Evolutionary conservation across 2,888 invertebrate species (phyloP).

Genomic region (Drosophila birchii): DNA sequence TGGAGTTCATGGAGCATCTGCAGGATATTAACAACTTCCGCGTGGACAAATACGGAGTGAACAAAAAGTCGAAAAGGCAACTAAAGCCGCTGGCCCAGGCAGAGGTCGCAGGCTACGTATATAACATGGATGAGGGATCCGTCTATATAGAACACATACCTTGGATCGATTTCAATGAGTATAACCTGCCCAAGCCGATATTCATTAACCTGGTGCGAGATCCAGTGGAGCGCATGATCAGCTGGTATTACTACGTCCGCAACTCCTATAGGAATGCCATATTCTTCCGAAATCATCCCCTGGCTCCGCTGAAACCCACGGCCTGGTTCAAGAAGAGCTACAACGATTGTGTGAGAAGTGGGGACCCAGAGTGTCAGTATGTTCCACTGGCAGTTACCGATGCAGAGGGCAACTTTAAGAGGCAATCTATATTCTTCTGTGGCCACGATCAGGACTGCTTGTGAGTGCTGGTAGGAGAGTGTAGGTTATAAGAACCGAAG

Average conservation of each 20-base stretch:
- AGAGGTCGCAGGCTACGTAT: conserved; percentile 87
- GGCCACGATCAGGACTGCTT: conserved; percentile 93
- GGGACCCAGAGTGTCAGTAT: conserved; percentile 93
- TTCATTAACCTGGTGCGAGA: conserved; percentile 95
- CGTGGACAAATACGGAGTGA: conserved; percentile 85
- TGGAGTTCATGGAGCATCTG: conserved; percentile 86
- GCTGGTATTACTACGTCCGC: conserved; percentile 95
- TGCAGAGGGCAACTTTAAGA: conserved; percentile 91
- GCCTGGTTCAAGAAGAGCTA: conserved; percentile 87
- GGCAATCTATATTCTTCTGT: conserved; percentile 94
- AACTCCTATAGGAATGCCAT: conserved; percentile 90
- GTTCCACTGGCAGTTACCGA: conserved; percentile 91
- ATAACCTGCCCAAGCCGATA: conserved; percentile 91
- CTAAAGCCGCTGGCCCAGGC: conserved; percentile 89
- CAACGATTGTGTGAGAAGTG: conserved; percentile 92
- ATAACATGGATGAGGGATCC: conserved; percentile 90
- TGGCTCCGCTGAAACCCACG: conserved; percentile 84
- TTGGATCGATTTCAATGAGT: conserved; percentile 93
- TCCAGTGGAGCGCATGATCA: conserved; percentile 94
- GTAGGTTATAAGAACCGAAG: background rate
- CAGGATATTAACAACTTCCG: conserved; percentile 85
- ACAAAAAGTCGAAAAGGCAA: conserved; percentile 45
- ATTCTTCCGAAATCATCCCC: conserved; percentile 92
- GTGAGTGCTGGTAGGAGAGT: conserved; percentile 86
- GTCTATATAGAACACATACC: conserved; percentile 95